phyloP scores from a whole-genome alignment of 92 coral and sea anemone genomes.

The Muricea muricata region DNA sequence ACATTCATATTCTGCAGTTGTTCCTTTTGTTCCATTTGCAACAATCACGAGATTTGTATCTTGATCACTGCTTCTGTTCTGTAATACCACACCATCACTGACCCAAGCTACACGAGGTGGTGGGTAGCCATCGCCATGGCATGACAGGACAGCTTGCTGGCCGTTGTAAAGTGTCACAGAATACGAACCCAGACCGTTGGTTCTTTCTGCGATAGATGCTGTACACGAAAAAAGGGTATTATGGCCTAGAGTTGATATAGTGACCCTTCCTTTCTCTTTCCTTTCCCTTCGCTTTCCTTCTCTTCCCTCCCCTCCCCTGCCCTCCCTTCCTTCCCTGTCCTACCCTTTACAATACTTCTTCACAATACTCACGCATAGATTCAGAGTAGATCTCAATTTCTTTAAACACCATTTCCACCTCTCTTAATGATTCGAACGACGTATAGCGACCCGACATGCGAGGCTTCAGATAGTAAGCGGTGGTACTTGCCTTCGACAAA shows the following conservation, averaged over 20 bases:
- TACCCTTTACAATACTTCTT: too few species aligned
- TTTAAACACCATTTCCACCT: background rate
- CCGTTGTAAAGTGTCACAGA: background rate
- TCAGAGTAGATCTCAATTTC: background rate
- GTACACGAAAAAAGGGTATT: background rate
- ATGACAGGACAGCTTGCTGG: background rate
- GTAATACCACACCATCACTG: background rate
- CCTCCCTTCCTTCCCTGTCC: too few species aligned
- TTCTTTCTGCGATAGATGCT: conserved; percentile 16
- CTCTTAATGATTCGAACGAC: background rate
- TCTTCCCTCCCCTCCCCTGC: too few species aligned
- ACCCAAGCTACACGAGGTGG: conserved; percentile 3
- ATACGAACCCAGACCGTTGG: background rate
- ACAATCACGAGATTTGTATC: conserved; percentile 7
- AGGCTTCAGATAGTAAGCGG: background rate
- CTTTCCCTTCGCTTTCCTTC: too few species aligned
- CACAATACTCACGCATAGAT: background rate
- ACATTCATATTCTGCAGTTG: background rate
- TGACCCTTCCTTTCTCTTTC: too few species aligned
- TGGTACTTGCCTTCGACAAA: too few species aligned
- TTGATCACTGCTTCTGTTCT: conserved; percentile 1
- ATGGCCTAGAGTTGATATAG: too few species aligned
- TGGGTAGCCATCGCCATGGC: conserved; percentile 9
- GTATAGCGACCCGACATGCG: background rate
- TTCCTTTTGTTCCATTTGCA: conserved; percentile 9